phyloP scores from a whole-genome alignment of 2,797 vertebrate genomes.

The Margarornis squamiger region DNA sequence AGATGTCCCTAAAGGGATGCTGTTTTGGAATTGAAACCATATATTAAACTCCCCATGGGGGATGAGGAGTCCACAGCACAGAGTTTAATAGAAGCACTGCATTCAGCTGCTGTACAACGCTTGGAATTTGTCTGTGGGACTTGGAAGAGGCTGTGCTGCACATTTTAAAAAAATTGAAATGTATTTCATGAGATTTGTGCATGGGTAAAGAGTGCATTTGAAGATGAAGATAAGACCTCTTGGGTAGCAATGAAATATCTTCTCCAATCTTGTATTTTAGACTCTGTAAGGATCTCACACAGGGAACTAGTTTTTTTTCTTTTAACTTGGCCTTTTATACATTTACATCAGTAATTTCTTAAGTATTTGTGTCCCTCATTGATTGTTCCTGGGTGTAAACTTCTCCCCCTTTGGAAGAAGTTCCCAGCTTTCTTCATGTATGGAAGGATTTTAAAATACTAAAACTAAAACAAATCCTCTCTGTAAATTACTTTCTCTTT shows the following conservation, averaged over 20 bases:
- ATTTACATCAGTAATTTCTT: background rate
- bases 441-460: background rate
- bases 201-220: background rate
- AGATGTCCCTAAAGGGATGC: background rate
- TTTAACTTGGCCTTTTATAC: background rate
- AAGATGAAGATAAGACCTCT: background rate
- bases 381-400: background rate
- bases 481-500: background rate
- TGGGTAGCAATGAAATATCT: background rate
- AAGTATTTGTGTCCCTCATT: background rate
- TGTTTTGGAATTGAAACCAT: conserved; percentile 34
- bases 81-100: background rate
- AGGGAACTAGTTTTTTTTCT: background rate
- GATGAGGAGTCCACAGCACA: background rate
- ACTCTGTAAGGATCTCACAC: background rate
- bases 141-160: background rate
- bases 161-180: background rate
- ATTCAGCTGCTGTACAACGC: background rate
- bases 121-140: background rate
- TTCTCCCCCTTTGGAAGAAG: background rate
- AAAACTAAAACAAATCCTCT: background rate
- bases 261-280: background rate
- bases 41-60: background rate
- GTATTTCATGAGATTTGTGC: background rate
- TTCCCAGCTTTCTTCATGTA: background rate